Evolutionary conservation across 2,113 vertebrate species (phyloP), one percentile per base, ranked within the genome.

Genomic region (Amblyornis subalaris): DNA sequence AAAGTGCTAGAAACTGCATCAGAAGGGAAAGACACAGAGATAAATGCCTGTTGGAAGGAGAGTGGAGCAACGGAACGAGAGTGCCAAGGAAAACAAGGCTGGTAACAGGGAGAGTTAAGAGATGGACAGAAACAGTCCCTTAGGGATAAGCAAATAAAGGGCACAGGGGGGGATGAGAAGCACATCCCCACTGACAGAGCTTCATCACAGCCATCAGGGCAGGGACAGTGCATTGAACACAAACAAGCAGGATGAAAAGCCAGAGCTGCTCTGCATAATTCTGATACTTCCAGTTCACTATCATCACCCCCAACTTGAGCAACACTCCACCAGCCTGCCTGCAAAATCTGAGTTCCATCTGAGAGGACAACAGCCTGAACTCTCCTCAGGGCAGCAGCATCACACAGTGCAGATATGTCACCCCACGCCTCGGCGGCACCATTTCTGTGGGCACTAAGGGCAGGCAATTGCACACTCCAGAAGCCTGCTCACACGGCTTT

Each of bases 321-420:
- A 67, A 55, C 54, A 72, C 31, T 20, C n/a, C 17, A 35, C 18
- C 33, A 28, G 17, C 5, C 60, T 31, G 44, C 67, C 23, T 24
- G 28, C 9, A 24, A 67, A 70, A 45, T 2, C n/a, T 0, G 2
- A 83, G 67, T 66, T 33, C 35, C 44, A 48, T 35, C 26, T 1
- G 2, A 19, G 15, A 60, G 20, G 7, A 8, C 29, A 22, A 17
- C 12, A 47, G 54, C 40, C 58, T 8, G 21, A 20, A 17, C 35
- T 22, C 18, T 14, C 33, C 3, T 2, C 2, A 2, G 40, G 28
- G 53, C 47, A 26, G 50, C 6, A 31, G 48, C 45, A 25, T 2
- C 6, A 2, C 0, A 1, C 0, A 28, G 51, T 2, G 3, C 44
- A 14, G 36, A 3, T 0, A 2, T 2, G 5, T 20, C 85, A 47